phyloP scores from a whole-genome alignment of 2,797 vertebrate genomes.

The Botia kubotai region DNA sequence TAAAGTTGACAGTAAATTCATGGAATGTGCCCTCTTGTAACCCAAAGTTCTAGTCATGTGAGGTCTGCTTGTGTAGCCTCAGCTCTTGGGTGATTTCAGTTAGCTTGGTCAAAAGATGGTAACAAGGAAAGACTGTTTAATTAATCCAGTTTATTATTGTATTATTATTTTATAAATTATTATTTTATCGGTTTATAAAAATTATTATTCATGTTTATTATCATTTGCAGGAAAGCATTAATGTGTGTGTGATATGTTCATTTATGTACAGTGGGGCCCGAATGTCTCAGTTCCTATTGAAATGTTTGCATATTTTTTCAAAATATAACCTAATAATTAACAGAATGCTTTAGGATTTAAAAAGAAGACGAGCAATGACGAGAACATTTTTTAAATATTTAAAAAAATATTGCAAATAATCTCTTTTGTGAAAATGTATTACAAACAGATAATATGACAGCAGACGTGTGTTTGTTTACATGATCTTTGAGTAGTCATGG shows the following conservation, averaged over 20 bases:
- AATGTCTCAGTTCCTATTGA: too few species aligned
- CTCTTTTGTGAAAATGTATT: background rate
- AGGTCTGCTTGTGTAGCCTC: constrained; percentile 4
- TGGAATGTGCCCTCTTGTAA: background rate
- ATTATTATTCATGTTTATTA: too few species aligned
- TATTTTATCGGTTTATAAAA: too few species aligned
- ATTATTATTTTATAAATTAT: too few species aligned
- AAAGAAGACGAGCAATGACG: background rate
- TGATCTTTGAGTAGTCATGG: constrained; percentile 23
- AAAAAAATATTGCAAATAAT: too few species aligned
- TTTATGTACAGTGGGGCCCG: too few species aligned
- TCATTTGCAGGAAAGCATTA: too few species aligned
- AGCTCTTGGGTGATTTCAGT: background rate
- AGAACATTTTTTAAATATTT: background rate
- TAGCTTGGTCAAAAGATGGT: background rate
- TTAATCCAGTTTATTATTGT: too few species aligned
- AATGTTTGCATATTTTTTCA: too few species aligned
- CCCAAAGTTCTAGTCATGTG: background rate
- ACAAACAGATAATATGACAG: constrained; percentile 27
- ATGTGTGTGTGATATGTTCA: too few species aligned
- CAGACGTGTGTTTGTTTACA: constrained; percentile 41
- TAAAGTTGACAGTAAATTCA: background rate
- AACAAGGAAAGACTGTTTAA: background rate
- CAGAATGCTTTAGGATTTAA: too few species aligned
- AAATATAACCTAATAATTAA: too few species aligned